Evolutionary conservation across 2,888 invertebrate genomes (phyloP), one percentile per base, ranked within the genome.

Genomic region (Fabriciana adippe): DNA sequence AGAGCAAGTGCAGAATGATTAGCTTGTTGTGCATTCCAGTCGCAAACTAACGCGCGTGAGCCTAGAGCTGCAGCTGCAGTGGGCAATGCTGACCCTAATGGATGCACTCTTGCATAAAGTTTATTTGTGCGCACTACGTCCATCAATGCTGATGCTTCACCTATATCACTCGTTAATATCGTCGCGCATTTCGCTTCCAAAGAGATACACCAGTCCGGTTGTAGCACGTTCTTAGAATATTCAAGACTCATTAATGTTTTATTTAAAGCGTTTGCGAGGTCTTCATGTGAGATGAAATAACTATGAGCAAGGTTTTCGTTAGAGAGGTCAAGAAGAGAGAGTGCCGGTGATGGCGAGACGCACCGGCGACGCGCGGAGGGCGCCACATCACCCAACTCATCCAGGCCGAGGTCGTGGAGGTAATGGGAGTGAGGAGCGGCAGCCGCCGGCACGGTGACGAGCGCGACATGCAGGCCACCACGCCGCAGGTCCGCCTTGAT

Each of bases 181-280:
- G 81, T 79, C 2, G 87, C 84, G 70, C 86, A 84, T 4, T 73
- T 68, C 3, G 64, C 18, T n/a, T 73, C 74, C 6, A 65, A 61
- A 3, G 67, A 64, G 41, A 76, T 72, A 78, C 96, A 96, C 76
- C 90, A 89, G 6, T 86, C 77, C 0, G 95, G 95, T n/a, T 90
- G 88, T 81, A 93, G 95, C 75, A 59, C 5, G 15, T 53, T 66
- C 26, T 56, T 45, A 11, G 35, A 21, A n/a, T 41, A 13, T 8
- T 61, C 21, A 16, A n/a, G 56, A 45, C 1, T 50, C 13, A 1
- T 3, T n/a, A 26, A 41, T 8, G 50, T 50, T 41, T 48, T 31
- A 54, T 61, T 66, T 55, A 35, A 35, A 55, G 41, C 60, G 13
- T 48, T 16, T 6, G 56, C 59, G 56, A 75, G 50, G 6, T 67